Evolutionary conservation across 2,797 vertebrate genomes (phyloP).

Genomic region (Propithecus deckenii): DNA sequence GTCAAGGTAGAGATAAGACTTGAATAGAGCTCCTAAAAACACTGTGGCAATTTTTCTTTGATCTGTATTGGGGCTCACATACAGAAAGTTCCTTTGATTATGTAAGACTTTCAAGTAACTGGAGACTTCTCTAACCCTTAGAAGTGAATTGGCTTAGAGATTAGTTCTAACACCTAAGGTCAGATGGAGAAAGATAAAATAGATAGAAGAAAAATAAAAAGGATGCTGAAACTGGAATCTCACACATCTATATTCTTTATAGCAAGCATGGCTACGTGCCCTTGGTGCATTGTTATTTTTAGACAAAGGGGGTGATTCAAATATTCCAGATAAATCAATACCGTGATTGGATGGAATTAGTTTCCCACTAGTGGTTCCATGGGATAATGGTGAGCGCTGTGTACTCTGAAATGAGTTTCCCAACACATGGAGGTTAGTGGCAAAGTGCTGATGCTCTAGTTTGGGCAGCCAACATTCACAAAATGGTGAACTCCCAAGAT

Average conservation of each 20-base stretch:
- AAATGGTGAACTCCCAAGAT: background rate
- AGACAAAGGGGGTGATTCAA: background rate
- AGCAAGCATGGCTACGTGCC: background rate
- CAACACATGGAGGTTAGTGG: background rate
- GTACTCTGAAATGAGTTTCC: background rate
- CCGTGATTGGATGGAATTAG: background rate
- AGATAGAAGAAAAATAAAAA: background rate
- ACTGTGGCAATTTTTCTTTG: background rate
- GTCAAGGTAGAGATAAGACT: background rate
- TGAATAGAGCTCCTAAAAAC: background rate
- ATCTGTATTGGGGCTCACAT: background rate
- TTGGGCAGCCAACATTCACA: background rate
- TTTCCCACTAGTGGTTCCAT: background rate
- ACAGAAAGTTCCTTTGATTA: background rate
- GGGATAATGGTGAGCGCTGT: background rate
- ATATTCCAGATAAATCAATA: conserved; percentile 44
- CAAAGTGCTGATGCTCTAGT: background rate
- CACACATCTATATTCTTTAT: background rate
- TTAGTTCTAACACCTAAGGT: background rate
- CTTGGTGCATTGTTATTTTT: conserved; percentile 22
- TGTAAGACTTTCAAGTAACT: background rate
- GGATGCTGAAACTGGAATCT: background rate
- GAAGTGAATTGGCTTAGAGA: background rate
- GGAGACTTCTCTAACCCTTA: background rate
- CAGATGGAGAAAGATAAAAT: background rate